A percentile compares a stretch with the other conserved stretches of the same genome.
These are phyloP conservation scores for Microtus pennsylvanicus DNA, from an alignment of 2,113 vertebrate genomes.

Conservation along the genomic window DNA sequence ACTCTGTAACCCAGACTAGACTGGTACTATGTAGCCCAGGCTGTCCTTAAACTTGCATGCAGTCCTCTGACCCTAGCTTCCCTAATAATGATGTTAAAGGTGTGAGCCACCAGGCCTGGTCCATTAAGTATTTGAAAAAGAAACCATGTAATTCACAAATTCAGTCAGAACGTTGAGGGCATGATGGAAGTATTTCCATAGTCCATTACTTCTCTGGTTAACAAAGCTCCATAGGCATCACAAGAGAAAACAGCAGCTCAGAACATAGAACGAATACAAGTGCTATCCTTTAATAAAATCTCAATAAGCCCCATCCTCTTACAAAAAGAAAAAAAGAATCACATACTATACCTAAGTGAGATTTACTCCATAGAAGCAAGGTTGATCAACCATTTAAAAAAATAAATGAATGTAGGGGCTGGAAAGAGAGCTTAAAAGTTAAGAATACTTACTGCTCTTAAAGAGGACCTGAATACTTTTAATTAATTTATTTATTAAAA, in stretches of 20 bases:
- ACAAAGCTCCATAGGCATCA: neutral
- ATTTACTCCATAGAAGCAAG: neutral
- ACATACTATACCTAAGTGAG: neutral
- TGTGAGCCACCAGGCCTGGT: neutral
- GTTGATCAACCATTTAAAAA: conserved; percentile 2
- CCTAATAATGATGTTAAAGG: neutral
- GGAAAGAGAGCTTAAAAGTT: neutral
- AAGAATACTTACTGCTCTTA: neutral
- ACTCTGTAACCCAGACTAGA: neutral
- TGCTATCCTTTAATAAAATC: neutral
- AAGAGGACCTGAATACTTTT: neutral
- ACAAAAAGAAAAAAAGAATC: neutral
- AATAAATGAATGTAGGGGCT: neutral
- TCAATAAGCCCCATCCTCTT: neutral
- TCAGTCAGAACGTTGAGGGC: neutral
- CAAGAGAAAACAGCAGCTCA: neutral
- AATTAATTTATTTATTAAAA: no score
- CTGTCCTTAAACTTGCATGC: neutral
- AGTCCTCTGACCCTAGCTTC: neutral
- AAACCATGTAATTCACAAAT: neutral
- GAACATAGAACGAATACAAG: neutral
- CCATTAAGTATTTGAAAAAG: neutral
- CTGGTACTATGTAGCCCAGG: neutral
- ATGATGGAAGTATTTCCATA: neutral
- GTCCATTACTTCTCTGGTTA: neutral